These are phyloP conservation scores for Siniperca scherzeri DNA, from an alignment of 2,797 vertebrate species.

Conservation along the genomic window DNA sequence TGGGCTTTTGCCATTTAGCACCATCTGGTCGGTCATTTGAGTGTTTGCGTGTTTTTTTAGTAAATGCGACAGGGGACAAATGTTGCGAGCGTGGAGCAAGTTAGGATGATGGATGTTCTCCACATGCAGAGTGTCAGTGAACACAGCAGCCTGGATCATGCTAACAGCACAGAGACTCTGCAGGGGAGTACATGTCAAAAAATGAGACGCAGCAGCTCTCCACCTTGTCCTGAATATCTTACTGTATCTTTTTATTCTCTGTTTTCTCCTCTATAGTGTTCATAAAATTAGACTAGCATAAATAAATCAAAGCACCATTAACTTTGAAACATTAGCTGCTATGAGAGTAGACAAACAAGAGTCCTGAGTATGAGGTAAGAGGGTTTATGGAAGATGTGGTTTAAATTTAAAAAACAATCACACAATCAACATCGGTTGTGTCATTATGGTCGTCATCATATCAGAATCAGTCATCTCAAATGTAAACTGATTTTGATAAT, in stretches of 20 bases:
- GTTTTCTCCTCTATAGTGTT: not conserved
- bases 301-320: not conserved
- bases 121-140: constrained; percentile 54
- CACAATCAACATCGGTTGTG: not conserved
- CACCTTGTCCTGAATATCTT: not conserved
- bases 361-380: not conserved
- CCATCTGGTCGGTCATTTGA: constrained; percentile 71
- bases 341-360: not conserved
- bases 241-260: not conserved
- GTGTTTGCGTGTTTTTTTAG: constrained; percentile 38
- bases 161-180: constrained; percentile 33
- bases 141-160: constrained; percentile 44
- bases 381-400: too few relatives aligned
- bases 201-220: not conserved
- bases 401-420: not conserved
- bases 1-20: constrained; percentile 49
- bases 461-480: not conserved
- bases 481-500: not conserved
- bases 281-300: not conserved
- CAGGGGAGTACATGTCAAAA: constrained; percentile 25
- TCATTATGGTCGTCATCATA: not conserved
- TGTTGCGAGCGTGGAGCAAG: constrained; percentile 33
- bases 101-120: constrained; percentile 64
- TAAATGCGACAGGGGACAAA: constrained; percentile 50
- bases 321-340: not conserved